Evolutionary conservation across 2,888 invertebrate species (phyloP).

Genomic region (Falcaria lacertinaria): DNA sequence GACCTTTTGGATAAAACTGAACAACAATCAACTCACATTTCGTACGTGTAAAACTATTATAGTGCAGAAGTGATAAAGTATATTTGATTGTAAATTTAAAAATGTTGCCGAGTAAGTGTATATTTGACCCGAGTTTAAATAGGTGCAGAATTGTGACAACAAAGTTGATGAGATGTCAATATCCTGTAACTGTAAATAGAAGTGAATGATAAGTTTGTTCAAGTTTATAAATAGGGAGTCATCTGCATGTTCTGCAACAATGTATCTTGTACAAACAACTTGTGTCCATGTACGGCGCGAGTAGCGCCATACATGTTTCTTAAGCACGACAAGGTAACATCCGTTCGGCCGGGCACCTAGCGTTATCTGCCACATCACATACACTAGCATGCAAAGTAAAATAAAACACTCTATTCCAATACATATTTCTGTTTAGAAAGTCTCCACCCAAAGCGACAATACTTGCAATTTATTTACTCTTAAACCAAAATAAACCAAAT

Average conservation of each 20-base stretch:
- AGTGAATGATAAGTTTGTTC: neutral
- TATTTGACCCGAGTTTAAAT: neutral
- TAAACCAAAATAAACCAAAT: neutral
- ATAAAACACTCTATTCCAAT: no score
- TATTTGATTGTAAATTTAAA: no score
- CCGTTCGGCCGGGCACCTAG: slow-evolving; percentile 5
- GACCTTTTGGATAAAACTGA: no score
- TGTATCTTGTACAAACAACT: neutral
- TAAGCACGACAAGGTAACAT: slow-evolving; percentile 6
- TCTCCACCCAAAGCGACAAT: no score
- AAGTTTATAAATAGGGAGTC: neutral
- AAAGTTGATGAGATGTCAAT: neutral
- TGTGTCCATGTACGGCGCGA: neutral
- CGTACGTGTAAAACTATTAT: no score
- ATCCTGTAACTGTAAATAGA: no score
- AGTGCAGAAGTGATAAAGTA: no score
- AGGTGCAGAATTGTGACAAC: neutral
- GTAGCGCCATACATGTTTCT: neutral
- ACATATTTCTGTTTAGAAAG: no score
- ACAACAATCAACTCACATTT: no score
- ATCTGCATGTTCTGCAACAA: neutral
- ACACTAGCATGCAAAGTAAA: slow-evolving; percentile 18
- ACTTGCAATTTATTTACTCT: no score
- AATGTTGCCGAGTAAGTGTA: no score
- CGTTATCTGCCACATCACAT: slow-evolving; percentile 21